Evolutionary conservation across 2,797 vertebrate genomes (phyloP).

Genomic region (Tenualosa thibaudeaui): DNA sequence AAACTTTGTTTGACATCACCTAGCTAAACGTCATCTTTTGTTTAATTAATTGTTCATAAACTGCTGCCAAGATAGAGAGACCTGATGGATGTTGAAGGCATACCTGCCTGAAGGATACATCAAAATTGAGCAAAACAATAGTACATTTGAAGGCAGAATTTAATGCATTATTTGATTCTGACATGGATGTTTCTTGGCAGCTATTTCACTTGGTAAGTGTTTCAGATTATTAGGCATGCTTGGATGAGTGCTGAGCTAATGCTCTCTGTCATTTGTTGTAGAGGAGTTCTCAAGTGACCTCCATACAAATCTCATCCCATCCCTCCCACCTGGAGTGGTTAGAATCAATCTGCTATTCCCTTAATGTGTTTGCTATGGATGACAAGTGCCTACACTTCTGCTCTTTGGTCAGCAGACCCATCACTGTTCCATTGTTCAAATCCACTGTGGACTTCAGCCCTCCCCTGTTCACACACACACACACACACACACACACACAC

Average conservation of each 20-base stretch:
- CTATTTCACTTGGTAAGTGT: background rate
- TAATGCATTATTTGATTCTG: too few species aligned
- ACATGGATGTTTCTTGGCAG: background rate
- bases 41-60: too few species aligned
- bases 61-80: too few species aligned
- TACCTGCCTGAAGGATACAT: too few species aligned
- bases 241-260: background rate
- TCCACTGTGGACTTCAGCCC: background rate
- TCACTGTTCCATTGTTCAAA: background rate
- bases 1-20: too few species aligned
- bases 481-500: background rate
- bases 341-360: background rate
- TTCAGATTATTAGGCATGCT: background rate
- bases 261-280: slow-evolving; percentile 1
- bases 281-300: background rate
- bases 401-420: background rate
- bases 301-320: background rate
- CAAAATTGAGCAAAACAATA: too few species aligned
- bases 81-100: too few species aligned
- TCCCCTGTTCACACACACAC: background rate
- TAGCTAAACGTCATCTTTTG: too few species aligned
- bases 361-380: background rate
- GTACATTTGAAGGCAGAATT: too few species aligned
- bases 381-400: background rate
- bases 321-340: background rate